phyloP scores from a whole-genome alignment of 2,113 vertebrate genomes.

The Phocoena phocoena region DNA sequence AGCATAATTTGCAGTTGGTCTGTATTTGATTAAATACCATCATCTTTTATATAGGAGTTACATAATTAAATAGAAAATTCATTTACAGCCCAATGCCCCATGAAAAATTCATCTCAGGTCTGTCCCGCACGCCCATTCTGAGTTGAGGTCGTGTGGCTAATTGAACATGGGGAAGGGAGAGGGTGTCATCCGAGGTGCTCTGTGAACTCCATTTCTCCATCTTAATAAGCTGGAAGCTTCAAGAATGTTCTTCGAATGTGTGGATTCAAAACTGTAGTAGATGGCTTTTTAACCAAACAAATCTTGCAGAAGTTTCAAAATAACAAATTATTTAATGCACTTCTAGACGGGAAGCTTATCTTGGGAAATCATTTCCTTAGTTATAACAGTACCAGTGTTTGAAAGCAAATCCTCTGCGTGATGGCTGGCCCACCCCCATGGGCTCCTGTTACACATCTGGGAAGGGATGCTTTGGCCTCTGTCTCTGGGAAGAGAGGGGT shows the following conservation, averaged over 20 bases:
- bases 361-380: background rate
- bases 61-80: slow-evolving; percentile 69
- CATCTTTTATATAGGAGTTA: slow-evolving; percentile 62
- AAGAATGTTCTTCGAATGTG: background rate
- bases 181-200: background rate
- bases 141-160: background rate
- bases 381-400: background rate
- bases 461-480: accelerated
- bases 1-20: slow-evolving; percentile 53
- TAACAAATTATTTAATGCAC: slow-evolving; percentile 3
- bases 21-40: slow-evolving; percentile 62
- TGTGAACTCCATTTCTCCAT: background rate
- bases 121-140: background rate
- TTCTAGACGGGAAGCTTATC: background rate
- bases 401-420: background rate
- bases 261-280: background rate
- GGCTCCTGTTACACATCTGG: background rate
- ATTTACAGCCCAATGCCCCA: slow-evolving; percentile 26
- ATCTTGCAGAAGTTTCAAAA: slow-evolving; percentile 49
- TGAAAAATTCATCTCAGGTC: slow-evolving; percentile 61
- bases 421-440: too few relatives aligned
- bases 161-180: background rate
- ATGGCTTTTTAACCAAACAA: slow-evolving; percentile 18
- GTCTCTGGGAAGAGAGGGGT: background rate
- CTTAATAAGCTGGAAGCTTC: background rate